phyloP scores from a whole-genome alignment of 2,888 invertebrate genomes.

The Agriopis aurantiaria region DNA sequence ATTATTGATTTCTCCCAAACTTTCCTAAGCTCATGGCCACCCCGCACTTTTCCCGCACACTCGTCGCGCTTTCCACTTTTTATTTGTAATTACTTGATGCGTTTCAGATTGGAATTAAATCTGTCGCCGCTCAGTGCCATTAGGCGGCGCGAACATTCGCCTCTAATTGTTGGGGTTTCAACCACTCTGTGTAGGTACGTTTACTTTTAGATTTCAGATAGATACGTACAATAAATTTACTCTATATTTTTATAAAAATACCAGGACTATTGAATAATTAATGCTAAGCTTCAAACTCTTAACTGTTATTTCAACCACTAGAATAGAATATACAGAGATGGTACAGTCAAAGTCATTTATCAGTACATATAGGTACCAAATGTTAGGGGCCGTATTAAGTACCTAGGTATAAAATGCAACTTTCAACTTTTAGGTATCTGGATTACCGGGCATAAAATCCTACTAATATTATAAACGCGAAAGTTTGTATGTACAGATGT shows the following conservation, averaged over 20 bases:
- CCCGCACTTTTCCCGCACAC: conserved; percentile 62
- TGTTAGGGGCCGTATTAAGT: no score
- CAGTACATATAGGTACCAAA: no score
- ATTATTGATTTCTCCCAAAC: background rate
- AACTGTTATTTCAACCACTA: no score
- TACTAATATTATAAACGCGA: no score
- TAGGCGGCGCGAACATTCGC: conserved; percentile 50
- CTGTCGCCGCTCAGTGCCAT: conserved; percentile 64
- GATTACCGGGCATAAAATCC: no score
- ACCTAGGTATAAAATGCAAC: no score
- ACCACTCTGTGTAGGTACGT: conserved; percentile 2
- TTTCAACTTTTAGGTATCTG: no score
- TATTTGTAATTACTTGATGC: conserved; percentile 82
- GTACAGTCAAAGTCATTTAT: no score
- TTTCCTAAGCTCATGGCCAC: conserved; percentile 49
- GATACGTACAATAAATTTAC: no score
- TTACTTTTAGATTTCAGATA: background rate
- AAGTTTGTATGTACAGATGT: no score
- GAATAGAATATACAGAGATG: no score
- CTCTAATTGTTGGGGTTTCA: conserved; percentile 40
- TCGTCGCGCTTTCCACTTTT: conserved; percentile 67
- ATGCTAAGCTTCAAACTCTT: no score
- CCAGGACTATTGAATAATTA: background rate
- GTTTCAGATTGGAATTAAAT: conserved; percentile 80
- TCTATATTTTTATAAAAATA: background rate